Evolutionary conservation across 1,140 invertebrate species (phyloP).

Genomic region (Neomicropteryx cornuta): DNA sequence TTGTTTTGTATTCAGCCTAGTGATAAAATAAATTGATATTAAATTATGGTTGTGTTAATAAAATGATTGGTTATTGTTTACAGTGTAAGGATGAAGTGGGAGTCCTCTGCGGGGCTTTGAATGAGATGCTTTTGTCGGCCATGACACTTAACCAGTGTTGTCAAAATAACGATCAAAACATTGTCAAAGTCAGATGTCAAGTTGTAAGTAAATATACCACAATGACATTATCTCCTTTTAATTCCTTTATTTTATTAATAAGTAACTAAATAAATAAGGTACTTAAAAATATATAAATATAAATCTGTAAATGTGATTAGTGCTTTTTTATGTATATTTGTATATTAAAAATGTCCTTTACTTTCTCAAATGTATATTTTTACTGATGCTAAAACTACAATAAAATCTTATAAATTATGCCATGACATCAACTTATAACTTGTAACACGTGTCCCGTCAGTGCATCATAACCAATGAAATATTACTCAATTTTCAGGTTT

Average conservation of each 20-base stretch:
- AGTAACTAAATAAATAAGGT: conserved; percentile 1
- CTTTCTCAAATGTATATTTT: not conserved
- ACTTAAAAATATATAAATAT: not conserved
- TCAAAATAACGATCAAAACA: conserved; percentile 23
- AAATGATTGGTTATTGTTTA: too few relatives aligned
- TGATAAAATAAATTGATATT: too few relatives aligned
- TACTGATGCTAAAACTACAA: not conserved
- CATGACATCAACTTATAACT: not conserved
- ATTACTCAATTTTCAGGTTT: conserved; percentile 21
- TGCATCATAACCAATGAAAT: not conserved
- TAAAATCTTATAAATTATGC: not conserved
- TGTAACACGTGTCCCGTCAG: not conserved
- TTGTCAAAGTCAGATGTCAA: conserved; percentile 31
- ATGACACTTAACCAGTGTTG: conserved; percentile 32
- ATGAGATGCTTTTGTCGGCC: conserved; percentile 29
- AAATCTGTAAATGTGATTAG: not conserved
- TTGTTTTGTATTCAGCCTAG: too few relatives aligned
- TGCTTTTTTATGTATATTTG: not conserved
- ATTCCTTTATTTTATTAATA: not conserved
- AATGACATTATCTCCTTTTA: conserved; percentile 3
- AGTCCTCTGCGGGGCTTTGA: too few relatives aligned
- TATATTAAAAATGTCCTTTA: not conserved
- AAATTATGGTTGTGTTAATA: too few relatives aligned
- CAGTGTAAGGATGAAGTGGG: too few relatives aligned
- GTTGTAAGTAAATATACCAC: conserved; percentile 20